Base-by-base conservation (phyloP, 2,888 invertebrate species). In the Autographa gamma region DNA sequence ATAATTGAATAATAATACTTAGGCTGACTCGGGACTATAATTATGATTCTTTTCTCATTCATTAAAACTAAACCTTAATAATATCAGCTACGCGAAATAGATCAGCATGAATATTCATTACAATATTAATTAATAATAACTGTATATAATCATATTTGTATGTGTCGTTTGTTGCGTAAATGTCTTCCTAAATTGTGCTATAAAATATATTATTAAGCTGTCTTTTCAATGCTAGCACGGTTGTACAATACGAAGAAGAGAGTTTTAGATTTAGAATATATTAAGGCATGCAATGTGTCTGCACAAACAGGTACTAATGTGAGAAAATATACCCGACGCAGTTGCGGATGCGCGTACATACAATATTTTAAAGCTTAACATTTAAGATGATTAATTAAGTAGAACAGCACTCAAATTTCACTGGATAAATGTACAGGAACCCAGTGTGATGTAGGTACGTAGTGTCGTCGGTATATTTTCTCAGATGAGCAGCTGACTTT, bases 1-100 rank as follows among this genome's bases (percentile, higher is more conserved):
- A 81, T 82, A 88, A 86, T 86, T 85, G 80, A 88, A 85, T 86
- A 89, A 88, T 91, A 92, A 92, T 93, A 93, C 92, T 93, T 91
- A 92, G 89, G 88, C 89, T 93, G 93, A 93, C 90, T 92, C 87
- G 85, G 82, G 85, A 89, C 82, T 88, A 89, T 82, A 85, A 82
- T 85, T 82, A 86, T 84, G 85, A 84, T 79, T 84, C 82, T 85
- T 83, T 78, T 61, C 70, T 80, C 73, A 76, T 84, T 85, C 72
- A 85, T 90, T 90, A 87, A 82, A 91, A 92, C 91, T 93, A 93
- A 92, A 89, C 78, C 90, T 93, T 93, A 93, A 90, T 88, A 90
- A 91, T 92, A 92, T 90, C 88, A 90, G 88, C 90, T 92, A 92
- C 87, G 85, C 87, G 83, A 90, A 25, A 89, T 86, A 91, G 85